Evolutionary conservation across 2,113 vertebrate species (phyloP).

Genomic region (Bettongia penicillata): DNA sequence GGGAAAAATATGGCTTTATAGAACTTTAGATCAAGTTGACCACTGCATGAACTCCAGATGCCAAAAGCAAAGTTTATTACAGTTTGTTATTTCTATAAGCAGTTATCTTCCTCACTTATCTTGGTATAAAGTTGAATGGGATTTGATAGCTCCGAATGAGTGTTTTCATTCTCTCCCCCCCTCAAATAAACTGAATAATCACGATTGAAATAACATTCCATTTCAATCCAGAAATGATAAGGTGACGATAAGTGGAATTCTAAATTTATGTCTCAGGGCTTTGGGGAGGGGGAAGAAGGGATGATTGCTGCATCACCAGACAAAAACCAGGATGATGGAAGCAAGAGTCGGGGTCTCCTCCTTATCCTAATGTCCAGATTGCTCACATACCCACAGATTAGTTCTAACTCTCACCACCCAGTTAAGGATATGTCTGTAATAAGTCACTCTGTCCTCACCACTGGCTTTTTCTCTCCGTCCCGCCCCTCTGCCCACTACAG

Average conservation of each 20-base stretch:
- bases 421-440: constrained; percentile 76
- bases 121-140: constrained; percentile 84
- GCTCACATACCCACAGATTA: constrained; percentile 17
- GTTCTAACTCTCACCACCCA: constrained; percentile 75
- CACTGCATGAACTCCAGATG: constrained; percentile 89
- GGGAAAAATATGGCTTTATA: constrained; percentile 81
- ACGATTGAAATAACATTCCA: constrained; percentile 79
- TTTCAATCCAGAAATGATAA: constrained; percentile 80
- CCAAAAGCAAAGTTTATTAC: constrained; percentile 86
- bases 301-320: constrained; percentile 65
- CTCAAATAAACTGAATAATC: constrained; percentile 81
- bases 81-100: constrained; percentile 86
- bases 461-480: constrained; percentile 57
- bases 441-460: constrained; percentile 66
- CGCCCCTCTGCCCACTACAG: constrained; percentile 48
- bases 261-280: constrained; percentile 77
- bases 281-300: constrained; percentile 2
- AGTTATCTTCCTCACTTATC: constrained; percentile 87
- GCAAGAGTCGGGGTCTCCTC: constrained; percentile 73
- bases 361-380: constrained; percentile 1
- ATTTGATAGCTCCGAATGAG: constrained; percentile 82
- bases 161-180: constrained; percentile 77
- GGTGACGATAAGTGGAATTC: constrained; percentile 77
- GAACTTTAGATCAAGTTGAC: constrained; percentile 88
- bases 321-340: constrained; percentile 67